phyloP scores from a whole-genome alignment of 2,113 vertebrate genomes.

The Charadrius vociferus region DNA sequence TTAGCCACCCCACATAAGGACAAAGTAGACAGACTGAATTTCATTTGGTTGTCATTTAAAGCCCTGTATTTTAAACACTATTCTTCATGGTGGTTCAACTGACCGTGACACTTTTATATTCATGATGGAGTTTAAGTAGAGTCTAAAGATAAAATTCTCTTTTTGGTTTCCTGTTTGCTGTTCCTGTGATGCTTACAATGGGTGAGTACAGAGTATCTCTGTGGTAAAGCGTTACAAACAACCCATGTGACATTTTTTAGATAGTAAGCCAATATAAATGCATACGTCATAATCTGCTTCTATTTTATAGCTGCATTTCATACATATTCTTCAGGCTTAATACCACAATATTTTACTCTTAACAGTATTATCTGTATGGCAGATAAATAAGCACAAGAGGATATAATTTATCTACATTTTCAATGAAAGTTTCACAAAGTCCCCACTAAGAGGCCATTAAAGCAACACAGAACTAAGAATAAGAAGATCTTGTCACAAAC shows the following conservation, averaged over 20 bases:
- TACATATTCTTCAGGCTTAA: background rate
- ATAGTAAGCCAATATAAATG: background rate
- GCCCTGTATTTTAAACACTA: background rate
- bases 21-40: background rate
- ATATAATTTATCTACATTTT: background rate
- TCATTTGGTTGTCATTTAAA: background rate
- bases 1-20: background rate
- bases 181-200: background rate
- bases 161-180: background rate
- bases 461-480: background rate
- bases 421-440: background rate
- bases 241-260: background rate
- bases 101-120: background rate
- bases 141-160: background rate
- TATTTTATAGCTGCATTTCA: background rate
- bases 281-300: background rate
- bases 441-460: background rate
- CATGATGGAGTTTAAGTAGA: background rate
- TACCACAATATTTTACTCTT: background rate
- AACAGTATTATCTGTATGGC: background rate
- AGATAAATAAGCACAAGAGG: background rate
- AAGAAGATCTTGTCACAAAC: background rate
- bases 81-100: background rate
- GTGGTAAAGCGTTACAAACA: background rate
- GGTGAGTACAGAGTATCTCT: background rate